Conservation (phyloP, 1,140 invertebrate genomes). For the Pseudomyrmex pallidus region DNA sequence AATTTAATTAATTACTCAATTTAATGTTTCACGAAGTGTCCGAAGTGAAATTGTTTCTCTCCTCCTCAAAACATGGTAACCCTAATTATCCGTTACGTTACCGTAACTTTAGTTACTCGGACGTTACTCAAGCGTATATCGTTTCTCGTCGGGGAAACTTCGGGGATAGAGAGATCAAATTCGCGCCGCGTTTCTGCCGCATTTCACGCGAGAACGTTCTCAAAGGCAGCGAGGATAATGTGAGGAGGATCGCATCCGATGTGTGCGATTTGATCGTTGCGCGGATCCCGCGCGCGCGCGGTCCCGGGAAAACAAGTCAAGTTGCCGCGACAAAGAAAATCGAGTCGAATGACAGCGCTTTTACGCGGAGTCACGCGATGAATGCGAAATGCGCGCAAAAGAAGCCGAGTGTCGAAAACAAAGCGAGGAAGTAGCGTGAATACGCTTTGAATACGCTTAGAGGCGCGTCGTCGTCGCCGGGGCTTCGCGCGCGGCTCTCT, state of each 20-base stretch:
- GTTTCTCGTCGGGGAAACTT: not conserved
- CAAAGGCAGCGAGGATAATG: conserved; percentile 4
- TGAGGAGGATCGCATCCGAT: not conserved
- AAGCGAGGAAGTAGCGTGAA: conserved; percentile 53
- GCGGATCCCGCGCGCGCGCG: not conserved
- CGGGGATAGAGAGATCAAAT: conserved; percentile 9
- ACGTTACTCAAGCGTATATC: not conserved
- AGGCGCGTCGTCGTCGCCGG: not conserved
- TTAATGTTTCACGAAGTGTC: too few species aligned
- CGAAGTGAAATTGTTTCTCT: too few species aligned
- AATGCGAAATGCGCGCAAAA: conserved; percentile 34
- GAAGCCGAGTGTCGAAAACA: conserved; percentile 46
- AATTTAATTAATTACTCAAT: too few species aligned
- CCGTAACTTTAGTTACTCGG: not conserved
- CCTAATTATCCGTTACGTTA: not conserved
- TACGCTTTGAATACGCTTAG: conserved; percentile 45
- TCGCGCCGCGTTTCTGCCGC: not conserved
- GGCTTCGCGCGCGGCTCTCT: not conserved
- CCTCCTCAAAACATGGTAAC: too few species aligned
- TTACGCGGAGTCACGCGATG: conserved; percentile 18
- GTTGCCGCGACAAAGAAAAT: conserved; percentile 8
- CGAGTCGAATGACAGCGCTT: conserved; percentile 25
- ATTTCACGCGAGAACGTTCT: not conserved
- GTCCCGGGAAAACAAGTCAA: not conserved
- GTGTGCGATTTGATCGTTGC: not conserved